phyloP scores from a whole-genome alignment of 2,888 invertebrate genomes.

The Eustalomyia histrio region DNA sequence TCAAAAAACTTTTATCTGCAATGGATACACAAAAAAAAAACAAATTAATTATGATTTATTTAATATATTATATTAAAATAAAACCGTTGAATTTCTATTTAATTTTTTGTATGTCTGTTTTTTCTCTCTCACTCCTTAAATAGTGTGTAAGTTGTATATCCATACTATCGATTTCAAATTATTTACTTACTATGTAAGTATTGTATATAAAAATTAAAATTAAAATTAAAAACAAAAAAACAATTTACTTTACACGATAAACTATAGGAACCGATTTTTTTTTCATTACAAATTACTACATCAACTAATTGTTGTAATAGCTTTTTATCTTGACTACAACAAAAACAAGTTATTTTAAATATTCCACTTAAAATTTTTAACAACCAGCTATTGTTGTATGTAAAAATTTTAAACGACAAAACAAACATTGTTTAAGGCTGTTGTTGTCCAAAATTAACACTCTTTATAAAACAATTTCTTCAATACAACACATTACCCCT shows the following conservation, averaged over 20 bases:
- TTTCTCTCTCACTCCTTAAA: no score
- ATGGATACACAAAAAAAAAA: no score
- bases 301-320: slow-evolving; percentile 40
- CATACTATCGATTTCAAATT: slow-evolving; percentile 26
- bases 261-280: neutral
- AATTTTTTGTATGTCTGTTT: no score
- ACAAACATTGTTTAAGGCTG: neutral
- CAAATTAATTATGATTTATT: no score
- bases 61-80: no score
- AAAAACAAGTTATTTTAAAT: slow-evolving; percentile 27
- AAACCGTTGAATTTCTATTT: no score
- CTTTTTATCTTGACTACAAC: slow-evolving; percentile 1
- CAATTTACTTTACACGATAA: neutral
- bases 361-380: slow-evolving; percentile 33
- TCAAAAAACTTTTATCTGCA: no score
- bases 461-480: neutral
- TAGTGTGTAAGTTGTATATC: no score
- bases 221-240: neutral
- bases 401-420: neutral
- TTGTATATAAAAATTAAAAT: no score
- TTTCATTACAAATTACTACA: slow-evolving; percentile 32
- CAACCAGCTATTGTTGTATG: slow-evolving; percentile 1
- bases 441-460: neutral
- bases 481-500: neutral
- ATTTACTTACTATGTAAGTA: slow-evolving; percentile 25